Conservation (phyloP, 1,140 invertebrate species). For the Drosophila malerkotliana region DNA sequence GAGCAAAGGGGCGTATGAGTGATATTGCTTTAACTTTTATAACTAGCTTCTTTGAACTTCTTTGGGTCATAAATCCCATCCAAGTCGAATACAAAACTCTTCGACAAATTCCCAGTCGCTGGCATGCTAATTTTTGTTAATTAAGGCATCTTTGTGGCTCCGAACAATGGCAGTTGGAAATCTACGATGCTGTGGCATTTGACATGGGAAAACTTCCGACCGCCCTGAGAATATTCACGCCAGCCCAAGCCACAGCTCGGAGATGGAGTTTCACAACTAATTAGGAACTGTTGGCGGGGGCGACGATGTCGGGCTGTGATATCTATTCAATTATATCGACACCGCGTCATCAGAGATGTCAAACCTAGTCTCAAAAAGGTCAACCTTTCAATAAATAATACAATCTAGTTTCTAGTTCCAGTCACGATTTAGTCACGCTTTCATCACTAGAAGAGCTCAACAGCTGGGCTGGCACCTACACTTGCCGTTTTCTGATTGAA, state of each 20-base stretch:
- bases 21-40: slow-evolving; percentile 9
- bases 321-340: slow-evolving; percentile 58
- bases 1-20: slow-evolving; percentile 37
- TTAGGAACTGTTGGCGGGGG: slow-evolving; percentile 52
- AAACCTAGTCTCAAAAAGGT: not conserved
- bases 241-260: slow-evolving; percentile 26
- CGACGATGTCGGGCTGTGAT: slow-evolving; percentile 2
- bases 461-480: slow-evolving; percentile 11
- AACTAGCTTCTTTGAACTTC: not conserved
- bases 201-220: slow-evolving; percentile 58
- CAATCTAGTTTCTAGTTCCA: not conserved
- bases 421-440: not conserved
- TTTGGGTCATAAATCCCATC: slow-evolving; percentile 6
- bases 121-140: slow-evolving; percentile 41
- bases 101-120: slow-evolving; percentile 10
- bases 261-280: slow-evolving; percentile 57
- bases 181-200: slow-evolving; percentile 47
- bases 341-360: slow-evolving; percentile 9
- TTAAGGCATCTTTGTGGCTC: slow-evolving; percentile 30
- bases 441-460: slow-evolving; percentile 4
- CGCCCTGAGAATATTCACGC: slow-evolving; percentile 43
- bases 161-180: slow-evolving; percentile 48
- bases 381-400: no score
- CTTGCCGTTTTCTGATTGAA: slow-evolving; percentile 37
- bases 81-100: slow-evolving; percentile 21